phyloP scores from a whole-genome alignment of 2,797 vertebrate genomes.

The Channa striata region DNA sequence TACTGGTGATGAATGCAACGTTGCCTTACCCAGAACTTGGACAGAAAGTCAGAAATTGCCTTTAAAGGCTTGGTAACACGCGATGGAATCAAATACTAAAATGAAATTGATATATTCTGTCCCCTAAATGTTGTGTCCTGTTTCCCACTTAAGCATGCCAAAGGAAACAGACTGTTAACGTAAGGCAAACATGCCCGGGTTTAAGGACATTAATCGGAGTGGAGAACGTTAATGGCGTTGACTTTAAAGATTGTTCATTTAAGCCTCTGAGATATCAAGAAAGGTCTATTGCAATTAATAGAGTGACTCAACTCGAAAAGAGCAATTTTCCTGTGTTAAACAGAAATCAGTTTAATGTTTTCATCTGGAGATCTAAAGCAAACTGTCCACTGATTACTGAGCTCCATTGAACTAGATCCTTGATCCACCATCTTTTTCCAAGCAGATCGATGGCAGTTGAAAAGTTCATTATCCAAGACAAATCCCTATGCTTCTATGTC shows the following conservation, averaged over 20 bases:
- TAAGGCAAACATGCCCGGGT: neutral
- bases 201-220: conserved; percentile 40
- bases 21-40: neutral
- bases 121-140: neutral
- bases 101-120: neutral
- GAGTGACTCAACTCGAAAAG: conserved; percentile 32
- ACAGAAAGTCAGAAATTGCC: neutral
- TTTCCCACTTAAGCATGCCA: conserved; percentile 1
- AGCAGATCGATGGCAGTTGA: conserved; percentile 81
- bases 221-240: conserved; percentile 13
- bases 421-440: conserved; percentile 63
- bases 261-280: conserved; percentile 30
- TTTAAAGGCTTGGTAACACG: conserved; percentile 4
- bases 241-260: conserved; percentile 42
- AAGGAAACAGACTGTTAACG: conserved; percentile 7
- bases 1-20: neutral
- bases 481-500: conserved; percentile 78
- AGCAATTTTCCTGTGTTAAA: conserved; percentile 37
- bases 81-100: conserved; percentile 4
- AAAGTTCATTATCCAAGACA: conserved; percentile 86
- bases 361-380: conserved; percentile 53
- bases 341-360: conserved; percentile 60
- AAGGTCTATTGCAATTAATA: conserved; percentile 25
- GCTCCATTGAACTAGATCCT: conserved; percentile 60
- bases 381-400: conserved; percentile 54